Conservation (phyloP, 2,888 invertebrate genomes). For the Zygaena filipendulae region DNA sequence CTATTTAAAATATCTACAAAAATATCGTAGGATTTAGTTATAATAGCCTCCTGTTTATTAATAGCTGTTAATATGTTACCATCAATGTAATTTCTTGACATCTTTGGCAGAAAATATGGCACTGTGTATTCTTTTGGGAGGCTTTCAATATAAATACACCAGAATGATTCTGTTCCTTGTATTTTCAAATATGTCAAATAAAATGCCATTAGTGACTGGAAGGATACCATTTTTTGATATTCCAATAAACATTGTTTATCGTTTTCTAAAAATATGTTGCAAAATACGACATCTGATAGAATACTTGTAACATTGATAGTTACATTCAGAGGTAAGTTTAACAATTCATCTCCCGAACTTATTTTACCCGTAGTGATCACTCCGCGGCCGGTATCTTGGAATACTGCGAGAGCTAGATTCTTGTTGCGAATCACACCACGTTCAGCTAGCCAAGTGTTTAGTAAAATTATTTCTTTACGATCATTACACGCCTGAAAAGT, state of each 20-base stretch:
- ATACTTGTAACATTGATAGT: constrained; percentile 70
- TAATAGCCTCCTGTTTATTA: constrained; percentile 56
- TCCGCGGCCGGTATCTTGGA: constrained; percentile 78
- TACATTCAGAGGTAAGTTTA: constrained; percentile 69
- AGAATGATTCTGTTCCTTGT: constrained; percentile 60
- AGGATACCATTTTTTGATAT: constrained; percentile 51
- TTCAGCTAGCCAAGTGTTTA: constrained; percentile 64
- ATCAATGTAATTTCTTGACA: too few relatives aligned
- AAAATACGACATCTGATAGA: constrained; percentile 63
- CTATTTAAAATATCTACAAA: constrained; percentile 52
- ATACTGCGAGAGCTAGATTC: constrained; percentile 67
- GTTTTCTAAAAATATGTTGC: constrained; percentile 51
- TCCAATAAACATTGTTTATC: constrained; percentile 48
- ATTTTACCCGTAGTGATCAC: constrained; percentile 71
- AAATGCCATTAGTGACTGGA: constrained; percentile 79
- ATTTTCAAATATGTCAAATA: constrained; percentile 78
- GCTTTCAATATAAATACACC: constrained; percentile 74
- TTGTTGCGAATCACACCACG: constrained; percentile 68
- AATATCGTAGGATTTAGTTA: constrained; percentile 48
- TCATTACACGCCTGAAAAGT: constrained; percentile 40
- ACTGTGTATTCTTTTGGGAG: constrained; percentile 75
- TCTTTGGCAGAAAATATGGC: constrained; percentile 77
- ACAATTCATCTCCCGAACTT: constrained; percentile 65
- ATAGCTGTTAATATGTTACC: constrained; percentile 62
- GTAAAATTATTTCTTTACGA: constrained; percentile 42